Base-by-base conservation (phyloP, 2,888 invertebrate species). In the Eurytoma adleriae region DNA sequence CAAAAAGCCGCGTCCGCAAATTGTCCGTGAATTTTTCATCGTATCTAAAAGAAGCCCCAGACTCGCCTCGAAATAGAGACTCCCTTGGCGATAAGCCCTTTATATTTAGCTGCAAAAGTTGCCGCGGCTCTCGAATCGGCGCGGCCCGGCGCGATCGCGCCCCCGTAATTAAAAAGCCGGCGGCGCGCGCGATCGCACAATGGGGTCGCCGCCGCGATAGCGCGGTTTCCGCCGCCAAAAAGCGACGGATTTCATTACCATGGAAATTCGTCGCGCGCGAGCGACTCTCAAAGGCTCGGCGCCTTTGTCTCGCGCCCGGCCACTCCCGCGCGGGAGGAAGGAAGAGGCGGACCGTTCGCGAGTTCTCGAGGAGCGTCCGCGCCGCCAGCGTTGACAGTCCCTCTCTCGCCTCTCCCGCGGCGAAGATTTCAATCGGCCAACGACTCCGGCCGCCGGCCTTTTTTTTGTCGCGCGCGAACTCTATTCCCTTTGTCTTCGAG, bases 351-450 rank as follows among this genome's bases (percentile, higher is more conserved):
- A 10, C 40, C 40, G 40, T 40, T 40, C 40, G 10, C n/a, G 40
- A 14, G 54, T n/a, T 54, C 54, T 54, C 54, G 54, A 54, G 54
- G n/a, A 14, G 54, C 54, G 40, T 54, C 54, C 16, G 54, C 14
- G 16, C 54, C 54, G n/a, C 13, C 14, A 16, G 54, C 54, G 54
- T 54, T 54, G 14, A n/a, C 14, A 54, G 14, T 54, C 16, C n/a
- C 54, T 54, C 54, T 54, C 14, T 16, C 54, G 1, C 14, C 30
- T 2, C 40, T 62, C 30, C 30, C 62, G 30, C 62, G 30, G 30
- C 16, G 16, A 30, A 30, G 62, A 73, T 73, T 69, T 76, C 76
- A 69, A 76, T 76, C 69, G 76, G 69, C 62, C 76, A 54, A 76
- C 69, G 69, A 69, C 75, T 68, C 48, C 2, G 7, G 4, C 3